Base-by-base conservation (phyloP, 2,113 vertebrate species). In the Calypte anna region DNA sequence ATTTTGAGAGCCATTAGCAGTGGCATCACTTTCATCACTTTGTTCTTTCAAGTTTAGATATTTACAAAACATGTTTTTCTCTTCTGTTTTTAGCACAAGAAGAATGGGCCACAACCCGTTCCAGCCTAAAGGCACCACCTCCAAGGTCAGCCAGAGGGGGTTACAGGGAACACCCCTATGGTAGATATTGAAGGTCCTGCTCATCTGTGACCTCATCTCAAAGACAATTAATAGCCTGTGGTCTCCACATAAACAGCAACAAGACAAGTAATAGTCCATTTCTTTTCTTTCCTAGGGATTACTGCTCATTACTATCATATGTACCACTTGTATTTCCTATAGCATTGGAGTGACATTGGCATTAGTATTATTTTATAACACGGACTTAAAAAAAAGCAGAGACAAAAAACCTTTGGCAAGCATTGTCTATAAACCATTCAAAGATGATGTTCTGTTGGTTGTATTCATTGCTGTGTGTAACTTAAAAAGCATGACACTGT, bases 91-190 rank as follows among this genome's bases (percentile, higher is more conserved):
- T 98, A 98, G 98, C 97, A 96, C 98, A 99, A 98, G 99, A 99
- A 98, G 99, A 99, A 97, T 99, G 99, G 99, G 97, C 97, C 62
- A 97, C 97, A 30, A 96, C 98, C 82, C 98, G 99, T 95, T 98
- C 98, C 93, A 98, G 97, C 96, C 98, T 99, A 97, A 99, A 99
- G 98, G 99, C 99, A 91, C 98, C 99, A 33, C 97, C 98, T 66
- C 96, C 98, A 96, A 99, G 99, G 97, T 98, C 99, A 97, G 98
- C 98, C 97, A 98, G 99, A 98, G 99, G 98, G 97, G 98, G 98
- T 97, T 99, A 99, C 99, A 99, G 99, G 98, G 99, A 99, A 96
- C 99, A 99, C 97, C 99, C 99, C 96, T 99, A 99, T 98, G 99
- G 99, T 99, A 99, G 99, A 99, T 99, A 99, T 98, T 99, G 98